A percentile compares a stretch with the other conserved stretches of the same genome.
Conservation (phyloP, 2,888 invertebrate genomes). For the Phaedon cochleariae region DNA sequence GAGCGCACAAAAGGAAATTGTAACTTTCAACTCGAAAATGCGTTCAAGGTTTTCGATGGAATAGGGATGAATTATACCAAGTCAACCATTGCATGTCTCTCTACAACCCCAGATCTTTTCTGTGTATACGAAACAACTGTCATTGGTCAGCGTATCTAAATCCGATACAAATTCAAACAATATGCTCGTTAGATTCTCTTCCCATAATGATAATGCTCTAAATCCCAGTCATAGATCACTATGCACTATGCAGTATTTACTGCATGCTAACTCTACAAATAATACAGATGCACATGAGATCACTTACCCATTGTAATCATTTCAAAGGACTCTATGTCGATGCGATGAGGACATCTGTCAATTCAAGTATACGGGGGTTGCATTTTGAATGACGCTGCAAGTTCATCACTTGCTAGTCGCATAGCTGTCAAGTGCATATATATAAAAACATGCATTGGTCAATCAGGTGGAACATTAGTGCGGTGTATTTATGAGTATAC, state of each 20-base stretch:
- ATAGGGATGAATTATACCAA: too few species aligned
- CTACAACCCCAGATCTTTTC: too few species aligned
- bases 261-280: too few species aligned
- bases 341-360: background rate
- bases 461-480: too few species aligned
- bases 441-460: too few species aligned
- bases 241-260: too few species aligned
- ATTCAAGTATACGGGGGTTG: background rate
- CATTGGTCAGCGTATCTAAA: constrained; percentile 19
- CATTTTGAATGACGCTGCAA: background rate
- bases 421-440: background rate
- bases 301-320: background rate
- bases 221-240: too few species aligned
- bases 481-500: too few species aligned
- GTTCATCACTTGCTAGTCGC: background rate
- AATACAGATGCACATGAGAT: background rate
- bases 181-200: constrained; percentile 15
- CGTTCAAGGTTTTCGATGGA: too few species aligned
- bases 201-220: background rate
- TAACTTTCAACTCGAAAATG: too few species aligned
- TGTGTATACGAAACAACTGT: constrained; percentile 3
- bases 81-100: too few species aligned
- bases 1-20: too few species aligned
- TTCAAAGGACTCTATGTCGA: background rate
- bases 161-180: constrained; percentile 11